These are phyloP conservation scores for Stictocephala bisonia DNA, from an alignment of 2,888 invertebrate species.

Conservation along the genomic window DNA sequence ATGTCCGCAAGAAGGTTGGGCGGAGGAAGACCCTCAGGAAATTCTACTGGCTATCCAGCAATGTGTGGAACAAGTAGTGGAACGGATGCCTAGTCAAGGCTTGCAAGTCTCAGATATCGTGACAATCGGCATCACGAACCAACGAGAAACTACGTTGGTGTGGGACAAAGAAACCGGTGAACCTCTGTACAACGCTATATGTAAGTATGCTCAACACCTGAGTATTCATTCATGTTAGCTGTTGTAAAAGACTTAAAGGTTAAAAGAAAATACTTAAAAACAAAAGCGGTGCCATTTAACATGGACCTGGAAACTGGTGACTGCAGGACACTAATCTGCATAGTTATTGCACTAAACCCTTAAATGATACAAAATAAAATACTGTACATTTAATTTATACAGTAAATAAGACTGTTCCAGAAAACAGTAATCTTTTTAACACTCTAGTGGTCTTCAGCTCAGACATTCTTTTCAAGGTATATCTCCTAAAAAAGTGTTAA, in stretches of 20 bases:
- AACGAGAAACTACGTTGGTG: constrained; percentile 95
- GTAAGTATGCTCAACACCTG: constrained; percentile 67
- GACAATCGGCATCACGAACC: constrained; percentile 95
- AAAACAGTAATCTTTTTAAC: no score
- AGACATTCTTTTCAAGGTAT: no score
- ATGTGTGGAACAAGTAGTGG: constrained; percentile 71
- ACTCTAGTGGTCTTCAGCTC: no score
- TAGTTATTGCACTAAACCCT: no score
- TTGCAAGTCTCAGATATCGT: constrained; percentile 71
- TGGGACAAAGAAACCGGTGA: constrained; percentile 95
- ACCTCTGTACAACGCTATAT: constrained; percentile 93
- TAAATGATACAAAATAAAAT: no score
- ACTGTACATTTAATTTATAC: not conserved
- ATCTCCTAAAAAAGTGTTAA: no score
- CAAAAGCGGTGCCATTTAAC: no score
- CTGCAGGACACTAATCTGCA: no score
- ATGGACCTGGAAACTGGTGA: no score
- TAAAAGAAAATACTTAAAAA: not conserved
- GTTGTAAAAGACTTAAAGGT: not conserved
- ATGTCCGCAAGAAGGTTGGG: constrained; percentile 95
- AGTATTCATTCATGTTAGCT: not conserved
- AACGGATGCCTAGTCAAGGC: constrained; percentile 44
- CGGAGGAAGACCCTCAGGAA: constrained; percentile 91
- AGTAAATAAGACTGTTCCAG: no score
- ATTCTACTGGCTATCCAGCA: constrained; percentile 82